Conservation (phyloP, 2,888 invertebrate species). For the Antheraea yamamai region DNA sequence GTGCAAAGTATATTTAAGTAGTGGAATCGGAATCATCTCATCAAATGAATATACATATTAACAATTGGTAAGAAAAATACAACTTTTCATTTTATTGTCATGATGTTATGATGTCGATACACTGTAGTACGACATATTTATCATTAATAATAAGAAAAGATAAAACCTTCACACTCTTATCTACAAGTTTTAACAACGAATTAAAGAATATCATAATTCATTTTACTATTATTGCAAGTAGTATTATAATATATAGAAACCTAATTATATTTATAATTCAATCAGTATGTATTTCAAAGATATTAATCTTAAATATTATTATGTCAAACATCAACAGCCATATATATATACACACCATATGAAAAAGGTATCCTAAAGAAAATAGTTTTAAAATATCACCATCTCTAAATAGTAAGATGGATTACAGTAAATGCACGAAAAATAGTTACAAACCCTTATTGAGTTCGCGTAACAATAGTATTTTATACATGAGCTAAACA, state of each 20-base stretch:
- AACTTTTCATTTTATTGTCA: conserved; percentile 75
- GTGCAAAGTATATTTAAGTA: neutral
- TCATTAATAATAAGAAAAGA: conserved; percentile 41
- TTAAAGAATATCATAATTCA: conserved; percentile 7
- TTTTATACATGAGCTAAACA: conserved; percentile 58
- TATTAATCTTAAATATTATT: conserved; percentile 39
- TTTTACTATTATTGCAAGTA: conserved; percentile 8
- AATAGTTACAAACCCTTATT: conserved; percentile 76
- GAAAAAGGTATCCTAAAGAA: conserved; percentile 62
- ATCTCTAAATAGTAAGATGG: conserved; percentile 74
- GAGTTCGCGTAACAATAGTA: conserved; percentile 64
- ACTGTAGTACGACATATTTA: conserved; percentile 31
- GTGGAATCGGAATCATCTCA: conserved; percentile 4
- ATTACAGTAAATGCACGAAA: conserved; percentile 82
- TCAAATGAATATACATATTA: neutral
- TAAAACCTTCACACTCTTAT: conserved; percentile 36
- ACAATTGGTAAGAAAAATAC: conserved; percentile 62
- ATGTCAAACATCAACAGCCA: conserved; percentile 66
- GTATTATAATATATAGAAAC: conserved; percentile 17
- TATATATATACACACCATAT: conserved; percentile 66
- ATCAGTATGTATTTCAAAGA: conserved; percentile 24
- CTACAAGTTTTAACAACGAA: conserved; percentile 29
- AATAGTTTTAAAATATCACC: conserved; percentile 77
- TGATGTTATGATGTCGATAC: conserved; percentile 56
- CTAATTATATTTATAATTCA: conserved; percentile 32